Evolutionary conservation across 2,888 invertebrate genomes (phyloP).

Genomic region (Thymelicus acteon): DNA sequence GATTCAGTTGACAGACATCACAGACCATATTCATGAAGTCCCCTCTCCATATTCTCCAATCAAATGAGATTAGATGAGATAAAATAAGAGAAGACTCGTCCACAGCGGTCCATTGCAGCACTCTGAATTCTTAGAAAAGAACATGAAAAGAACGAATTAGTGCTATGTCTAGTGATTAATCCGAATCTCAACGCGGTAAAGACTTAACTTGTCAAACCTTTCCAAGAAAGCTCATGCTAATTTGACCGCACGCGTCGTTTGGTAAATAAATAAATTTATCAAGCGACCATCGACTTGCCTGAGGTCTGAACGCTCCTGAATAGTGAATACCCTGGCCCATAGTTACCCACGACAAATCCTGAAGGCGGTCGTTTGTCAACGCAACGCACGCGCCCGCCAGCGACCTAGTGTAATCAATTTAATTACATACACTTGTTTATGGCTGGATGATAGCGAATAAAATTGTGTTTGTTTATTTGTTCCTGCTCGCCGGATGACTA

Average conservation of each 20-base stretch:
- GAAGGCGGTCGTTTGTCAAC: conserved; percentile 35
- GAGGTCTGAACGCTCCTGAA: conserved; percentile 1
- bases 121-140: too few species aligned
- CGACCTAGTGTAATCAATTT: conserved; percentile 35
- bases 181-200: too few species aligned
- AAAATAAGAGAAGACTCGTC: too few species aligned
- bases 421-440: conserved; percentile 38
- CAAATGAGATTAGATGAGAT: too few species aligned
- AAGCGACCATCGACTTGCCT: neutral
- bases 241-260: neutral
- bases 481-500: conserved; percentile 31
- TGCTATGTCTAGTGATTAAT: too few species aligned
- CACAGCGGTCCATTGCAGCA: too few species aligned
- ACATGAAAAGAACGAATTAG: too few species aligned
- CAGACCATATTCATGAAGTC: too few species aligned
- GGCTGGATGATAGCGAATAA: conserved; percentile 35
- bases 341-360: conserved; percentile 24
- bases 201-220: too few species aligned
- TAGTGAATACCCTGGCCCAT: neutral
- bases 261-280: neutral
- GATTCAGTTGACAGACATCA: too few species aligned
- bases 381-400: conserved; percentile 35
- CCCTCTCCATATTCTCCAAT: too few species aligned
- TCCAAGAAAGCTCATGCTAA: too few species aligned
- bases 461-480: conserved; percentile 39